Evolutionary conservation across 2,888 invertebrate species (phyloP).

Genomic region (Lasioglossum lativentre): DNA sequence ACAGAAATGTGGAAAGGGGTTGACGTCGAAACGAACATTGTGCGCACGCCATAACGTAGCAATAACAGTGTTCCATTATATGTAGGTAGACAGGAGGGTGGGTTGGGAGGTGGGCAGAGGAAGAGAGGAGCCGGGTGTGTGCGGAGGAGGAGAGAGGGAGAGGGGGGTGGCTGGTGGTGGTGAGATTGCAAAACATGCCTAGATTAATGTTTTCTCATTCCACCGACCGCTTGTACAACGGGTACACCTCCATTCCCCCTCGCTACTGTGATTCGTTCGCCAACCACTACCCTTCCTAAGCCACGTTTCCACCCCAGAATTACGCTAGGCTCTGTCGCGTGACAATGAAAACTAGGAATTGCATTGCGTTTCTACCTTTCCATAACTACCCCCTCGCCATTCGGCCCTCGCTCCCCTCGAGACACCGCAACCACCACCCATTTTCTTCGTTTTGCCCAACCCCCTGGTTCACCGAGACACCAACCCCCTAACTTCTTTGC

Average conservation of each 20-base stretch:
- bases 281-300: constrained; percentile 64
- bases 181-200: constrained; percentile 84
- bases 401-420: constrained; percentile 1
- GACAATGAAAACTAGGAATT: constrained; percentile 79
- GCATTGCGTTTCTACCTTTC: constrained; percentile 72
- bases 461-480: neutral
- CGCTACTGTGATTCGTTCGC: constrained; percentile 63
- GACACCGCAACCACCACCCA: constrained; percentile 1
- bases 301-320: constrained; percentile 66
- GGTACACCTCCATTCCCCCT: constrained; percentile 59
- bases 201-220: constrained; percentile 85
- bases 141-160: neutral
- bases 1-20: constrained; percentile 49
- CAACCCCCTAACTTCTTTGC: neutral
- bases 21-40: constrained; percentile 78
- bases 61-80: constrained; percentile 84
- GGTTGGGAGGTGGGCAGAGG: constrained; percentile 52
- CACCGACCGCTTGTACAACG: constrained; percentile 70
- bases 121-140: constrained; percentile 28
- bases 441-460: neutral
- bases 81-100: constrained; percentile 73
- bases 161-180: constrained; percentile 59
- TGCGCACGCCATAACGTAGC: constrained; percentile 81
- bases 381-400: constrained; percentile 51
- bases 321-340: constrained; percentile 71